Conservation (phyloP, 2,888 invertebrate species). For the Tupiocoris notatus region DNA sequence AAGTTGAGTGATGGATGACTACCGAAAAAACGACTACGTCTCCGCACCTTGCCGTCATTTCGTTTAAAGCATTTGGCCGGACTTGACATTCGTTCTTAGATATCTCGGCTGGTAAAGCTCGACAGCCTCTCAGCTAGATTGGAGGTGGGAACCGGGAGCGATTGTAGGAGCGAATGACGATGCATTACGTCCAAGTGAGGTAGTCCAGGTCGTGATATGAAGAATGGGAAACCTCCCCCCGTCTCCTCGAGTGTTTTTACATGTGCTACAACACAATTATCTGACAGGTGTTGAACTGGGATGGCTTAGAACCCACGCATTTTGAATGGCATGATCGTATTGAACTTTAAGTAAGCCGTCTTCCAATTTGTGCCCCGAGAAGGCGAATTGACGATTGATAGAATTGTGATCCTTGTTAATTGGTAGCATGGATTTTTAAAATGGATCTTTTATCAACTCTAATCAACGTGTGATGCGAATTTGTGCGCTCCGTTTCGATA, state of each 20-base stretch:
- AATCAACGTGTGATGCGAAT: too few species aligned
- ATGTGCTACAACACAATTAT: background rate
- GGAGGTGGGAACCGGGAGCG: background rate
- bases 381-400: too few species aligned
- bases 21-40: conserved; percentile 14
- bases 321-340: background rate
- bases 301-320: background rate
- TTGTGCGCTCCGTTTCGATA: too few species aligned
- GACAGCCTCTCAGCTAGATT: background rate
- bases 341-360: too few species aligned
- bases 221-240: background rate
- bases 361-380: too few species aligned
- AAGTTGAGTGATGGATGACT: conserved; percentile 33
- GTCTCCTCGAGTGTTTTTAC: background rate
- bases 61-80: background rate
- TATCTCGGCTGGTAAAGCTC: background rate
- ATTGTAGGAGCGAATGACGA: background rate
- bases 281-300: background rate
- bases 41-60: background rate
- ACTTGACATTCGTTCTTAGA: background rate
- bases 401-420: too few species aligned
- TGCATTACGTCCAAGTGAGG: background rate
- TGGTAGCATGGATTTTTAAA: too few species aligned
- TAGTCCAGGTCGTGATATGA: background rate
- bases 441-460: too few species aligned